Base-by-base conservation (phyloP, 2,797 vertebrate species). In the Smutsia gigantea region DNA sequence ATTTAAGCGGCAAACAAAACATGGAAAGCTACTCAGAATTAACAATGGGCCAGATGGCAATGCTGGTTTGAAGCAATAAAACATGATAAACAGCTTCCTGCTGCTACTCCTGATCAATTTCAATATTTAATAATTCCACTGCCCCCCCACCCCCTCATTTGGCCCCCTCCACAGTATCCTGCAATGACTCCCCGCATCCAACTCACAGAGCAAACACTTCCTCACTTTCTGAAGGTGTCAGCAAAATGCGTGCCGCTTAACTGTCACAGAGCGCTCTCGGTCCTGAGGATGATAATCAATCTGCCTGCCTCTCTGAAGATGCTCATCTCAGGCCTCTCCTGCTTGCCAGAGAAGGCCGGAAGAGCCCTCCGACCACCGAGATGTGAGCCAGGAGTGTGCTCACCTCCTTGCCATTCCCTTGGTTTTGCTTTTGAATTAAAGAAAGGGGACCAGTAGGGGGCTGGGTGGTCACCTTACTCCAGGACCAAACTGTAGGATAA, bases 21-120 rank as follows among this genome's bases (percentile, higher is more conserved):
- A 92, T n/a, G 88, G 82, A 94, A 93, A 93, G 72, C 96, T 95
- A 95, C 94, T 97, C 78, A 19, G 97, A 97, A 94, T 96, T 96
- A 98, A 98, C 97, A 98, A 98, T 96, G 84, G 97, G 77, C 98
- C 98, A 98, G 98, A 98, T 98, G 98, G 98, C 66, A 87, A 96
- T 77, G 95, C 78, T 96, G 78, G 89, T 95, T 71, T 79, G 89
- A 96, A 97, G 98, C 92, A 91, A 97, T 96, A 96, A 97, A 98
- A 97, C 93, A 96, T 96, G 95, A 97, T 93, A 97, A 98, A 97
- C 95, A 97, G 91, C 97, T 98, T 97, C 97, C 98, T 93, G 87
- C 74, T 79, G 96, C 75, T 79, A 95, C 94, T 94, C 92, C 94
- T 88, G 94, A 97, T 98, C 97, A 97, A 97, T 97, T 98, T 97